Evolutionary conservation across 2,888 invertebrate genomes (phyloP).

Genomic region (Cephus pygmeus): DNA sequence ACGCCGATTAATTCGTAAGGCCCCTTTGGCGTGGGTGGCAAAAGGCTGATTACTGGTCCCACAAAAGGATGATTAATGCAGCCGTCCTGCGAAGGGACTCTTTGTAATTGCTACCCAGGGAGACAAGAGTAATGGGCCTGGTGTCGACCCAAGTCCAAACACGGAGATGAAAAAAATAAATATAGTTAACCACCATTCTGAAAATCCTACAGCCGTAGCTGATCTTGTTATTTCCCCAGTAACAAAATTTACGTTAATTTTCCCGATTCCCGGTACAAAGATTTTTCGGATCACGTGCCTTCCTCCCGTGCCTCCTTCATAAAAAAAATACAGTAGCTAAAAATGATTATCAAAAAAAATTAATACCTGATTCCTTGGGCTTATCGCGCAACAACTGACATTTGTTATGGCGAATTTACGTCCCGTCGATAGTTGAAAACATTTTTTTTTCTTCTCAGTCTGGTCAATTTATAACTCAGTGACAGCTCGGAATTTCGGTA

Average conservation of each 20-base stretch:
- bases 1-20: slow-evolving; percentile 39
- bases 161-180: not conserved
- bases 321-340: not conserved
- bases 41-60: slow-evolving; percentile 14
- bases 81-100: slow-evolving; percentile 7
- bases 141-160: not conserved
- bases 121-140: slow-evolving; percentile 2
- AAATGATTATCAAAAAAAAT: not conserved
- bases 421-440: not conserved
- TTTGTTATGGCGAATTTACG: not conserved
- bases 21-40: slow-evolving; percentile 18
- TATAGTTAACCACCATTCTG: not conserved
- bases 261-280: not conserved
- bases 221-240: not conserved
- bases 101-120: slow-evolving; percentile 11
- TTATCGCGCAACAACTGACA: not conserved
- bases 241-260: too few relatives aligned
- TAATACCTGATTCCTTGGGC: not conserved
- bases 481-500: not conserved
- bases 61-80: slow-evolving; percentile 41
- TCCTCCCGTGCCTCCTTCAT: accelerated
- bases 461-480: not conserved
- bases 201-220: not conserved
- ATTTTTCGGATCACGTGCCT: not conserved
- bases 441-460: not conserved